Base-by-base conservation (phyloP, 2,888 invertebrate genomes). In the Drymonia ruficornis region DNA sequence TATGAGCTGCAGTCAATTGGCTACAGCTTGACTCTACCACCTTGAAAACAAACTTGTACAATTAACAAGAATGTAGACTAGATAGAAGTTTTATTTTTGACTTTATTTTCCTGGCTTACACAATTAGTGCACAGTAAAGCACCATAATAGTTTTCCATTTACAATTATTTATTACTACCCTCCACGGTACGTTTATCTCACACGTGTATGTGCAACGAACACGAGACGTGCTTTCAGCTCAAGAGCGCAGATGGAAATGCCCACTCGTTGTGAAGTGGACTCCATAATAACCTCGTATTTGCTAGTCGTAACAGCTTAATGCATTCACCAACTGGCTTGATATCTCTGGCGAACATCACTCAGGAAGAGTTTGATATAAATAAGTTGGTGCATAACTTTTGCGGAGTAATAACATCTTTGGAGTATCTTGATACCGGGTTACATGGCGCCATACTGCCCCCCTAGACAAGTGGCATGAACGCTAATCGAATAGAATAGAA, bases 281-380 rank as follows among this genome's bases (percentile, higher is more conserved):
- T 47, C 16, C 47, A 11, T 47, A 16, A 34, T 34, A 47, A 47
- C 19, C 34, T 18, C 47, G 34, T 34, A 34, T 36, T 36, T 36
- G n/a, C 36, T 36, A 36, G 36, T n/a, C 36, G n/a, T n/a, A n/a
- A 13, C n/a, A 5, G 36, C 36, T 36, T 36, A 36, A 31, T 31
- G 31, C 15, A 38, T 38, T 38, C 38, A n/a, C 38, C n/a, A 38
- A 38, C 16, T 15, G 40, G 16, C 9, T 12, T 16, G 40, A 16
- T 15, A 40, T 15, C 15, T 8, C n/a, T 15, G 16, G 8, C 3
- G n/a, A n/a, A 36, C n/a, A 8, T 2, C 16, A 8, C 40, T 40
- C 40, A 40, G n/a, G 6, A 16, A 16, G 40, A 40, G 40, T 40
- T 16, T 15, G 40, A 40, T 40, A 40, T 23, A 16, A 40, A 16